Percentiles rank a stretch among this genome's conserved stretches.
Evolutionary conservation across 2,113 vertebrate genomes (phyloP).

Genomic region (Pedetes capensis): DNA sequence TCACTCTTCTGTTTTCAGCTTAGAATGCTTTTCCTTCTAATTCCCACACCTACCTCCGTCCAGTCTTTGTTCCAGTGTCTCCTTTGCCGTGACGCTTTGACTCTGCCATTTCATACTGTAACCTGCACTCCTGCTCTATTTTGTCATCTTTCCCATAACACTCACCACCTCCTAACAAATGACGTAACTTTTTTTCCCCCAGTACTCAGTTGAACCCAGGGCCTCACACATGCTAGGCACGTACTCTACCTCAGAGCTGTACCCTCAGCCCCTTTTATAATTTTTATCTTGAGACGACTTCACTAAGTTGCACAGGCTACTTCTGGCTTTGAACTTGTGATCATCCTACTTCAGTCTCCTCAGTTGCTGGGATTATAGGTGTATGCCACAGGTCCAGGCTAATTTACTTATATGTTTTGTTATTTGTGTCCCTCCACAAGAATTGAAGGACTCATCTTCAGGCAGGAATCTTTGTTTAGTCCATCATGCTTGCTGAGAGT

Average conservation of each 20-base stretch:
- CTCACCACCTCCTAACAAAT: not conserved
- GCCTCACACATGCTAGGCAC: too few relatives aligned
- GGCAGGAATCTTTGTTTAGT: not conserved
- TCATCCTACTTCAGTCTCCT: too few relatives aligned
- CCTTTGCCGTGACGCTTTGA: not conserved
- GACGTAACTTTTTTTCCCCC: not conserved
- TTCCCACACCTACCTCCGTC: not conserved
- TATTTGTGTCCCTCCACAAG: not conserved
- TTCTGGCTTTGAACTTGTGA: too few relatives aligned
- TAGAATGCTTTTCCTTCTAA: not conserved
- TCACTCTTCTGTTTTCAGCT: not conserved
- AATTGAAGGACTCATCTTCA: not conserved
- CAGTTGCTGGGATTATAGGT: too few relatives aligned
- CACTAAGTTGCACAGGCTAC: too few relatives aligned
- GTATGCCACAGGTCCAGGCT: too few relatives aligned
- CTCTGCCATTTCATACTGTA: not conserved
- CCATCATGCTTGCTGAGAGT: not conserved
- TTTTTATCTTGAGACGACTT: too few relatives aligned
- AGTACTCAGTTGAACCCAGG: too few relatives aligned
- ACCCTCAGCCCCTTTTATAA: too few relatives aligned
- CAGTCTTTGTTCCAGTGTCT: not conserved
- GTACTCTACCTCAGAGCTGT: too few relatives aligned
- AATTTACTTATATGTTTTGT: not conserved
- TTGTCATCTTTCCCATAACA: not conserved
- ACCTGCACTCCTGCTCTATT: not conserved